phyloP scores from a whole-genome alignment of 2,888 invertebrate genomes.

The Macaria liturata region DNA sequence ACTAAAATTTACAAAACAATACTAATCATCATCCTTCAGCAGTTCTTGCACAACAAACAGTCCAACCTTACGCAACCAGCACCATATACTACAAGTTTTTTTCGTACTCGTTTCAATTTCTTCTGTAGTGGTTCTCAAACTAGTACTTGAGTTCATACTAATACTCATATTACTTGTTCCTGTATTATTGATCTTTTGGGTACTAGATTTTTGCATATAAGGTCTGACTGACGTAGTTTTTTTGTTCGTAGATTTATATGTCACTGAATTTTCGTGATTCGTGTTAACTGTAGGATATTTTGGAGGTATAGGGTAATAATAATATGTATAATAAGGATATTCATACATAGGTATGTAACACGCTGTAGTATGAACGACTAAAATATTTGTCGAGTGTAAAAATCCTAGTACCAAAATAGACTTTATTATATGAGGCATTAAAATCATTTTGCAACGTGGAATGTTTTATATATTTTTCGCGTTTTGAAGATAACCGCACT shows the following conservation, averaged over 20 bases:
- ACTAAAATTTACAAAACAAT: too few species aligned
- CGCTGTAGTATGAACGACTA: background rate
- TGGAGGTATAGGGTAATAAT: constrained; percentile 2
- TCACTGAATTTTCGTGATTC: constrained; percentile 11
- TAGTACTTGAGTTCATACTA: constrained; percentile 10
- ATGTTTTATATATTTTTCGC: too few species aligned
- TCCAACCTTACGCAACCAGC: constrained; percentile 56
- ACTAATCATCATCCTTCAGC: constrained; percentile 47
- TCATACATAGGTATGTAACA: constrained; percentile 31
- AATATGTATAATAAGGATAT: constrained; percentile 9
- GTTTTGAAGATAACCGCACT: too few species aligned
- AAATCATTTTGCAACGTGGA: too few species aligned
- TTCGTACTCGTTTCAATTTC: constrained; percentile 15
- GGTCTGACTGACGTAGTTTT: constrained; percentile 5
- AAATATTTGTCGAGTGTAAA: constrained; percentile 1
- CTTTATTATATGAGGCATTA: too few species aligned
- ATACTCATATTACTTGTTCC: constrained; percentile 1
- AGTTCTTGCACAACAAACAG: constrained; percentile 60
- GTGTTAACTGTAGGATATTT: constrained; percentile 15
- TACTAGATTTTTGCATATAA: constrained; percentile 6
- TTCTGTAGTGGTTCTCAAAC: constrained; percentile 6
- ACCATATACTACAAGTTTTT: constrained; percentile 54
- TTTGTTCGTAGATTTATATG: constrained; percentile 7
- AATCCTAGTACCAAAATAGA: background rate
- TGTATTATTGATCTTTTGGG: background rate